phyloP scores from a whole-genome alignment of 2,113 vertebrate genomes.

The Siphamia tubifer region DNA sequence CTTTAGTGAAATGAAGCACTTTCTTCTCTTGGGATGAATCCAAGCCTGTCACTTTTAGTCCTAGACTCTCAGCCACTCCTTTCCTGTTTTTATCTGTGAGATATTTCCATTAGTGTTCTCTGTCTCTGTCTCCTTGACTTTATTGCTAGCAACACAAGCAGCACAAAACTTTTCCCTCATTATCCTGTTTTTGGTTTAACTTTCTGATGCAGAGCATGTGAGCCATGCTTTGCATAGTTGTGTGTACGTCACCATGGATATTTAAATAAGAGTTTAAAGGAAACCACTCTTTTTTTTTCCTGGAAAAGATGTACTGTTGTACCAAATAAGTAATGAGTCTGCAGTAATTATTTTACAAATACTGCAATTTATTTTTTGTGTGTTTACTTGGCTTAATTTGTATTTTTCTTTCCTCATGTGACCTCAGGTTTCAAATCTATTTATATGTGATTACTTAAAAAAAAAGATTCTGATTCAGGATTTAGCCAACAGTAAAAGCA shows the following conservation, averaged over 20 bases:
- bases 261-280: background rate
- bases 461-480: too few species aligned
- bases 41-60: conserved; percentile 28
- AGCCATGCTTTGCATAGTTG: conserved; percentile 9
- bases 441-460: background rate
- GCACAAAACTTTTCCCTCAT: conserved; percentile 30
- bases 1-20: conserved; percentile 7
- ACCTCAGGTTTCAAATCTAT: background rate
- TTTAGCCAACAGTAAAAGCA: conserved; percentile 13
- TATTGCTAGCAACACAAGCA: conserved; percentile 3
- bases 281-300: background rate
- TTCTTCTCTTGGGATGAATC: conserved; percentile 16
- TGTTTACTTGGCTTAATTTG: background rate
- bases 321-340: background rate
- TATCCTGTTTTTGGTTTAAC: conserved; percentile 26
- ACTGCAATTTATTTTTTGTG: background rate
- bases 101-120: conserved; percentile 28
- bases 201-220: conserved; percentile 2
- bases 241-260: background rate
- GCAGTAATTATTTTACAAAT: background rate
- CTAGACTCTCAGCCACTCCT: background rate
- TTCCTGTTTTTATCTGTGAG: conserved; percentile 10
- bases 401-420: background rate
- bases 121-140: conserved; percentile 5
- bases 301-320: background rate